A percentile compares a stretch with the other conserved stretches of the same genome.
phyloP scores from a whole-genome alignment of 1,140 invertebrate genomes.

The Octopus bimaculoides region DNA sequence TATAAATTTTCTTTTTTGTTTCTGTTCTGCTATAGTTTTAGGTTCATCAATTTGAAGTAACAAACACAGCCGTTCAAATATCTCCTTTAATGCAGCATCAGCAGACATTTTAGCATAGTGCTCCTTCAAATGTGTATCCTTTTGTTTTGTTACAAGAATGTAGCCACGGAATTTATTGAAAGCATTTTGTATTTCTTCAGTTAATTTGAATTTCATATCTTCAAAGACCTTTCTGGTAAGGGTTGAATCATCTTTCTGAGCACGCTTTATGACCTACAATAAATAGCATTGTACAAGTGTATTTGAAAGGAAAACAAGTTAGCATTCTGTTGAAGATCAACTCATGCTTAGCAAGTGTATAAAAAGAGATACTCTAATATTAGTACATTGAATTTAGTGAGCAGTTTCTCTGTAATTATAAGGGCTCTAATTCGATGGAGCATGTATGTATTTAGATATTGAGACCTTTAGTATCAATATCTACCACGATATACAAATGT shows the following conservation, averaged over 20 bases:
- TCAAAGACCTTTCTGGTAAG: constrained; percentile 27
- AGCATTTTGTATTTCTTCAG: constrained; percentile 33
- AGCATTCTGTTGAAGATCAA: background rate
- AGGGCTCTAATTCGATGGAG: background rate
- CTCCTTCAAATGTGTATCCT: constrained; percentile 23
- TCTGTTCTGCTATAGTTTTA: constrained; percentile 12
- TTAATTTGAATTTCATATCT: constrained; percentile 34
- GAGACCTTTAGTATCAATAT: no score
- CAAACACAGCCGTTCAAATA: constrained; percentile 42
- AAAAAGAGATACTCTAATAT: background rate
- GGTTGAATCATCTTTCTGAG: constrained; percentile 41
- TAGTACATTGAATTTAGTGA: background rate
- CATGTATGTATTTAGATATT: background rate
- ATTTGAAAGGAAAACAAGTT: background rate
- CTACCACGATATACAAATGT: no score
- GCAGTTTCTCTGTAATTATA: background rate
- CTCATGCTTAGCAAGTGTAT: background rate
- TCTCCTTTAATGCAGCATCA: constrained; percentile 37
- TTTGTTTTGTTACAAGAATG: constrained; percentile 30
- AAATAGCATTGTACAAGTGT: background rate
- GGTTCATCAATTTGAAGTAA: constrained; percentile 28
- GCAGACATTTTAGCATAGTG: constrained; percentile 36
- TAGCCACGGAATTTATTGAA: constrained; percentile 39
- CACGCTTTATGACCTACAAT: constrained; percentile 48
- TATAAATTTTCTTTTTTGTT: constrained; percentile 22